Conservation (phyloP, 2,113 vertebrate species). For the Sphaerodactylus townsendi region DNA sequence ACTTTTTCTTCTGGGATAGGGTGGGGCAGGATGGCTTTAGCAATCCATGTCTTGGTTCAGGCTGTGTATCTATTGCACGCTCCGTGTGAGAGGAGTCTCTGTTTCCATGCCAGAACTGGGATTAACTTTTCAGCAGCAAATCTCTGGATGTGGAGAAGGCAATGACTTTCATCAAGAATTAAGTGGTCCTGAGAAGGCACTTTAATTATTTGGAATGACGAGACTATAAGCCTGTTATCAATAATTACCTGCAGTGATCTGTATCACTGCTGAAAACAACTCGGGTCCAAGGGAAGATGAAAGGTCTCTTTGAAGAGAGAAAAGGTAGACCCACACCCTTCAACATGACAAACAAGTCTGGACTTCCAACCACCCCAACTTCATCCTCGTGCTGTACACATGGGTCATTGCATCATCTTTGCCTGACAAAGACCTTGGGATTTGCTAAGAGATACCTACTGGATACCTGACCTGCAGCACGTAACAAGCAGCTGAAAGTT, state of each 20-base stretch:
- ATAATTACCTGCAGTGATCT: not conserved
- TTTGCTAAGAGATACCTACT: not conserved
- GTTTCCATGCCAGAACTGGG: not conserved
- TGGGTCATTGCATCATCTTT: not conserved
- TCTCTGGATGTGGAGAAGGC: not conserved
- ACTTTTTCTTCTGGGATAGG: no score
- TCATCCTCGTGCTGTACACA: not conserved
- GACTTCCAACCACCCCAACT: not conserved
- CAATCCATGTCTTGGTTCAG: not conserved
- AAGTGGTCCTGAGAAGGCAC: not conserved
- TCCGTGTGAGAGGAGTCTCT: not conserved
- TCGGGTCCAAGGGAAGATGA: not conserved
- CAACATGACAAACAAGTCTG: constrained; percentile 12
- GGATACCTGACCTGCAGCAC: not conserved
- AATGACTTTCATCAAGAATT: not conserved
- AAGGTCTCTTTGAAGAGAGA: not conserved
- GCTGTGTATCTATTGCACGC: not conserved
- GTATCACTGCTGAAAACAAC: not conserved
- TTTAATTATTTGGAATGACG: not conserved
- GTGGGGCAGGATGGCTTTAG: not conserved
- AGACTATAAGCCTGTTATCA: not conserved
- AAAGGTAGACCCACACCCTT: not conserved
- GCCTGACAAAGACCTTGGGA: not conserved
- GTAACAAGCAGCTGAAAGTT: not conserved
- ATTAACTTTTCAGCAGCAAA: not conserved